Percentiles rank a stretch among this genome's conserved stretches.
Conservation (phyloP, 2,888 invertebrate genomes). For the Ennomos erosarius region DNA sequence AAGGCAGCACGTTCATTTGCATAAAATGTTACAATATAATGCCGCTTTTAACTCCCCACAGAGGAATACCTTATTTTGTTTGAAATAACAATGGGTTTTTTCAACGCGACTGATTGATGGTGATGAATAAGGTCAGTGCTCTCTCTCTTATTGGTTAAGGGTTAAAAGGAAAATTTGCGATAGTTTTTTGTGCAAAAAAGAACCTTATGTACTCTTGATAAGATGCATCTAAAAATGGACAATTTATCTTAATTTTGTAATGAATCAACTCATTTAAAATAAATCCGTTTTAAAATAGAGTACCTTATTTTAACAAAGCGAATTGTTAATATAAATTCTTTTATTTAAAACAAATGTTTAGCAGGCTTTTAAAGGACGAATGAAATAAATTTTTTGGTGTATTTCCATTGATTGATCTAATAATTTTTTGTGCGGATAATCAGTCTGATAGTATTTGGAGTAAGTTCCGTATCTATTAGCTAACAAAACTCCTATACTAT, state of each 20-base stretch:
- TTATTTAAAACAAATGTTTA: too few species aligned
- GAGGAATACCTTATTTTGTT: constrained; percentile 60
- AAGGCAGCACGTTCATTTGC: constrained; percentile 70
- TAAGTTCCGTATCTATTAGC: too few species aligned
- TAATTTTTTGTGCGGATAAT: too few species aligned
- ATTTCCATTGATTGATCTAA: too few species aligned
- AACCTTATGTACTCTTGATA: background rate
- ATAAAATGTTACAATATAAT: constrained; percentile 66
- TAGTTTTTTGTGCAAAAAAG: constrained; percentile 14
- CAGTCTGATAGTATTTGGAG: too few species aligned
- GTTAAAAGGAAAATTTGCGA: constrained; percentile 18
- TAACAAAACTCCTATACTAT: too few species aligned
- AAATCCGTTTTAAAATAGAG: too few species aligned
- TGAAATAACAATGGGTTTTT: constrained; percentile 62
- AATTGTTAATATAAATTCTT: too few species aligned
- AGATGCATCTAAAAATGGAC: background rate
- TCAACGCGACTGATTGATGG: constrained; percentile 62
- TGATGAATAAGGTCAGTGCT: constrained; percentile 48
- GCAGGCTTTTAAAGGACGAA: too few species aligned
- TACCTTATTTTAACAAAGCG: too few species aligned
- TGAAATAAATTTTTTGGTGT: too few species aligned
- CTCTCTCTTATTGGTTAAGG: constrained; percentile 28
- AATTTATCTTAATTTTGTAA: background rate
- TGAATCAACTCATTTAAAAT: too few species aligned
- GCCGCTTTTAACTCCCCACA: constrained; percentile 62